Conservation (phyloP, 2,797 vertebrate genomes). For the Cirrhinus mrigala region DNA sequence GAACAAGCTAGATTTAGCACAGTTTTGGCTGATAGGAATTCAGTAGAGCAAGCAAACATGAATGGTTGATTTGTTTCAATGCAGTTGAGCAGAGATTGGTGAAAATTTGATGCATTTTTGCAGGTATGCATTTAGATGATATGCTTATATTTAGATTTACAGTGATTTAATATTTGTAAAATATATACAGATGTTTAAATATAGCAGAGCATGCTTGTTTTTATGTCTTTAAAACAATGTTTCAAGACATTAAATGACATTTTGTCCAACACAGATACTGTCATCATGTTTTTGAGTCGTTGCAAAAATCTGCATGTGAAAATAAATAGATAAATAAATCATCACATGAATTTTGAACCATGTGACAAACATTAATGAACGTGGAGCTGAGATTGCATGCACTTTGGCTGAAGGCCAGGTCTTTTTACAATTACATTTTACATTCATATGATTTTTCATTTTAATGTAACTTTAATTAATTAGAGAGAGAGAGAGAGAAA, state of each 20-base stretch:
- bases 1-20: constrained; percentile 9
- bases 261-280: neutral
- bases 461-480: neutral
- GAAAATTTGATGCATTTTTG: neutral
- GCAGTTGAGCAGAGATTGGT: neutral
- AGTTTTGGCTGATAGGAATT: constrained; percentile 8
- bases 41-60: neutral
- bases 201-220: neutral
- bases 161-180: neutral
- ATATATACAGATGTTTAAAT: neutral
- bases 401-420: neutral
- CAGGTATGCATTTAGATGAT: neutral
- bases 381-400: neutral
- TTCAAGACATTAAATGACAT: neutral
- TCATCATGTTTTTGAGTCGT: neutral
- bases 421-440: neutral
- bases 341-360: neutral
- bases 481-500: constrained; percentile 12
- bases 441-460: constrained; percentile 14
- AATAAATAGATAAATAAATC: neutral
- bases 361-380: constrained; percentile 16
- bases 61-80: constrained; percentile 14
- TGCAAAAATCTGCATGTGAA: neutral
- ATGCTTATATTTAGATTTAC: neutral
- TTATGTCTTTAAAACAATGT: neutral